Conservation (phyloP, 2,888 invertebrate species). For the Strigamia crassipes region DNA sequence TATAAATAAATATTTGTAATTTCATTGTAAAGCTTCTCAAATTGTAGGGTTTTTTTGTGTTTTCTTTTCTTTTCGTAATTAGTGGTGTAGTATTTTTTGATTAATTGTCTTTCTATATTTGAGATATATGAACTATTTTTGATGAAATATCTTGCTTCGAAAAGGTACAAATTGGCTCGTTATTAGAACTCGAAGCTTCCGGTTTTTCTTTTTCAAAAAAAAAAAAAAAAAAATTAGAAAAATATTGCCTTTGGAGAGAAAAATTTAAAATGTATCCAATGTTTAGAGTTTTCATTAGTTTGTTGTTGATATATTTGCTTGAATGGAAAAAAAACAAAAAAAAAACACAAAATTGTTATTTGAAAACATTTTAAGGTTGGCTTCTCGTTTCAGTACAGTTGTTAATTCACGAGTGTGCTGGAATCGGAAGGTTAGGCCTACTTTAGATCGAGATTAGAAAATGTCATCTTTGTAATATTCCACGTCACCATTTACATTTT, state of each 20-base stretch:
- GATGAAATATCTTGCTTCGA: conserved; percentile 22
- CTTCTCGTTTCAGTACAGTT: too few species aligned
- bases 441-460: neutral
- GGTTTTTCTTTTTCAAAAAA: neutral
- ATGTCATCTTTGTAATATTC: conserved; percentile 15
- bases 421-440: too few species aligned
- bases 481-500: neutral
- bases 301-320: conserved; percentile 6
- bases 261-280: conserved; percentile 4
- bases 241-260: conserved; percentile 14
- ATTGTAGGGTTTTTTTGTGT: neutral
- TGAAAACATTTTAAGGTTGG: neutral
- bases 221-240: neutral
- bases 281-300: conserved; percentile 8
- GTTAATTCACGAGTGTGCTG: too few species aligned
- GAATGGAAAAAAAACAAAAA: too few species aligned
- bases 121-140: conserved; percentile 29
- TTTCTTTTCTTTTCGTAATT: neutral
- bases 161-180: neutral
- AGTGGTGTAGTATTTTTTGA: neutral
- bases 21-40: neutral
- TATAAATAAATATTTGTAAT: conserved; percentile 33
- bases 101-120: neutral
- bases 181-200: neutral
- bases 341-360: neutral